Base-by-base conservation (phyloP, 2,888 invertebrate genomes). In the Oxyteleia sp. region DNA sequence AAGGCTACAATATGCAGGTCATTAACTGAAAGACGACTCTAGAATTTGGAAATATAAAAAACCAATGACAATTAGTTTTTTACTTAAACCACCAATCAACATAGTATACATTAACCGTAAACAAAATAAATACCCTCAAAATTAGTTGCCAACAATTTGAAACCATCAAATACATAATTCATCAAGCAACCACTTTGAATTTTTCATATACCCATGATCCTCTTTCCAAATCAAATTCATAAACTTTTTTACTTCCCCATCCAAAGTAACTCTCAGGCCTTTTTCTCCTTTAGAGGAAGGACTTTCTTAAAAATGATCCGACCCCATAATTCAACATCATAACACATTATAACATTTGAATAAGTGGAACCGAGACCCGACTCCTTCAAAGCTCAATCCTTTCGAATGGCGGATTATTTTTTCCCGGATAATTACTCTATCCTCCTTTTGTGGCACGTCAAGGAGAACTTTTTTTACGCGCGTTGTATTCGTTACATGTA, bases 401-500 rank as follows among this genome's bases (percentile, higher is more conserved):
- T 78, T 78, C 41, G 49, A 18, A 43, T 35, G 10, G 2, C n/a
- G 53, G 57, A 64, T 45, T 64, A 75, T 55, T 49, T 75, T 23
- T 75, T 32, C 43, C 15, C 18, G 63, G 57, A 72, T 80, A 80
- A 80, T 80, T 80, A 80, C 66, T 72, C 38, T 63, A 74, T 79
- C 47, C 38, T 74, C 61, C 64, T 23, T 69, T 74, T 64, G 69
- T 79, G 47, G 4, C 1, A 41, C 51, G 57, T 72, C 71, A 66
- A 64, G 53, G n/a, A 66, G 64, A 32, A 11, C 43, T 1, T 32
- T 53, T 59, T 71, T 81, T 69, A 15, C 35, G 23, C 32, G 45
- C 26, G 72, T 84, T 83, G 53, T 59, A 80, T 71, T 69, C 80
- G 83, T 80, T 84, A 76, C 71, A 75, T 45, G 20, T 72, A n/a